Conservation (phyloP, 2,797 vertebrate species). For the Lemur catta region DNA sequence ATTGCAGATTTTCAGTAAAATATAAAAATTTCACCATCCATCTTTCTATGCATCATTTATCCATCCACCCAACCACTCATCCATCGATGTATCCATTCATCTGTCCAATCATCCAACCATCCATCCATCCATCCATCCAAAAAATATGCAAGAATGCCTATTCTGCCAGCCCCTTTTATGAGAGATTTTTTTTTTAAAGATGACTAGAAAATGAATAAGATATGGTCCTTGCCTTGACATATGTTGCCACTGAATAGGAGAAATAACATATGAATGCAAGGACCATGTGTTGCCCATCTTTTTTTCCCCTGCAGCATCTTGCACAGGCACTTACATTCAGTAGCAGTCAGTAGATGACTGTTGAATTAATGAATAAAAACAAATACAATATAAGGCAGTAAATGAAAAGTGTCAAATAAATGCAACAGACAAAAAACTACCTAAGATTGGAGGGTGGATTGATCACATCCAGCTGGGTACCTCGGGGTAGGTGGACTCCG, state of each 20-base stretch:
- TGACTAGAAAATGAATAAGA: constrained; percentile 44
- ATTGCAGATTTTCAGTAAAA: constrained; percentile 39
- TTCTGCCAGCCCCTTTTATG: constrained; percentile 28
- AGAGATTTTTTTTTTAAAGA: not conserved
- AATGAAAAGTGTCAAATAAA: not conserved
- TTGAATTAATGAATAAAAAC: constrained; percentile 29
- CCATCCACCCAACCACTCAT: not conserved
- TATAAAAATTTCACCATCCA: constrained; percentile 32
- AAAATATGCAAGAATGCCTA: constrained; percentile 27
- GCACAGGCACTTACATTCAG: not conserved
- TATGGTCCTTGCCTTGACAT: constrained; percentile 2
- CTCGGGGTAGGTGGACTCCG: not conserved
- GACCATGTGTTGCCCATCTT: not conserved
- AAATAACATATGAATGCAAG: not conserved
- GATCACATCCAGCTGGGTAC: not conserved
- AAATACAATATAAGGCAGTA: not conserved
- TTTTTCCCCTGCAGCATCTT: constrained; percentile 19
- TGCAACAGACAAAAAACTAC: not conserved
- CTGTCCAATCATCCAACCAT: not conserved
- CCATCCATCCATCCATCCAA: not conserved
- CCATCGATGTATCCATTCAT: not conserved
- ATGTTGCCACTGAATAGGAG: not conserved
- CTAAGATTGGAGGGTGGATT: not conserved
- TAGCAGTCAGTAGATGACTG: not conserved
- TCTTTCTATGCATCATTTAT: constrained; percentile 30